Evolutionary conservation across 2,888 invertebrate species (phyloP).

Genomic region (Lithophane socia): DNA sequence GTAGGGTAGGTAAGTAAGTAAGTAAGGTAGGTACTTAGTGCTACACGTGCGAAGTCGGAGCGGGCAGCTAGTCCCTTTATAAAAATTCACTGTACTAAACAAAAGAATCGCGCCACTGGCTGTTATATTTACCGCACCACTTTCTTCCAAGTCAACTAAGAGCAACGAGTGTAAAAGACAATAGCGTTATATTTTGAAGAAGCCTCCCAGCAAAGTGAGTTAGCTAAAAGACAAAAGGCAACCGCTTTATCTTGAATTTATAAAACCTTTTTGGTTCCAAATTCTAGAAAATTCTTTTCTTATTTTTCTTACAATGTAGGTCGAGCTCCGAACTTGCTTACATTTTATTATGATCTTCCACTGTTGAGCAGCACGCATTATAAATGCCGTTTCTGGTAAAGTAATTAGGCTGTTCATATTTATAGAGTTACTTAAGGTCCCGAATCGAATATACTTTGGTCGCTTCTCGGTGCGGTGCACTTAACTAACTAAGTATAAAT

Average conservation of each 20-base stretch:
- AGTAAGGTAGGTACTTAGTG: too few relatives aligned
- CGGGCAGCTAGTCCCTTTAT: too few relatives aligned
- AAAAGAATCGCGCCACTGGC: not conserved
- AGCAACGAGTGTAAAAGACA: not conserved
- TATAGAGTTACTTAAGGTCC: conserved; percentile 50
- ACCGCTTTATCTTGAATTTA: not conserved
- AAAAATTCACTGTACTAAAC: not conserved
- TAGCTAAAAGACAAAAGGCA: not conserved
- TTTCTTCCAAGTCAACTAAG: not conserved
- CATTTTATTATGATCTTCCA: conserved; percentile 10
- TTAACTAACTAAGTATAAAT: not conserved
- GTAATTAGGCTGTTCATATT: conserved; percentile 63
- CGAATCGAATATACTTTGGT: conserved; percentile 56
- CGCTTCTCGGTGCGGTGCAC: conserved; percentile 14
- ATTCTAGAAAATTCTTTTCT: conserved; percentile 6
- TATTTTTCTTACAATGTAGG: conserved; percentile 23
- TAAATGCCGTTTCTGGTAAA: conserved; percentile 46
- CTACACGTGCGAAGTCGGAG: too few relatives aligned
- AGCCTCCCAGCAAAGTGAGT: not conserved
- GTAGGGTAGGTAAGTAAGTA: too few relatives aligned
- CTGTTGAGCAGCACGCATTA: conserved; percentile 41
- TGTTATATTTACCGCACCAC: not conserved
- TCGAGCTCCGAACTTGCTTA: conserved; percentile 24
- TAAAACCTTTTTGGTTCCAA: conserved; percentile 20
- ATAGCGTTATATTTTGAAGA: conserved; percentile 4